Base-by-base conservation (phyloP, 92 coral and sea anemone genomes). In the Zoanthus gigantus region DNA sequence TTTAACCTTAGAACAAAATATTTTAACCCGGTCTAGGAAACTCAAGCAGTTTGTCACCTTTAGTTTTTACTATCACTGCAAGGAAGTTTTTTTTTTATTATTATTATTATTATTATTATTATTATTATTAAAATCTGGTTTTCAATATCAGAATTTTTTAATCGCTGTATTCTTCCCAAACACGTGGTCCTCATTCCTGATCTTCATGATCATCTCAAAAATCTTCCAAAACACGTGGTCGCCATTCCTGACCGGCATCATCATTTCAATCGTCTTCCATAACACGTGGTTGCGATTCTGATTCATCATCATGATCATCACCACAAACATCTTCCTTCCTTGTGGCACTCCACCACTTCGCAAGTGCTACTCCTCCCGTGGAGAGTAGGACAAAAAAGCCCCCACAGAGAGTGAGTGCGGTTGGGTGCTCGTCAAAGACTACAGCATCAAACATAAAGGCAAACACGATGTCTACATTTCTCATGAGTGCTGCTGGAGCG, bases 401-500 rank as follows among this genome's bases (percentile, higher is more conserved):
- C 9, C 98, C 98, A 50, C 88, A 81, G 45, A 94, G 76, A 31
- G 95, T 90, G 60, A 94, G 84, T 13, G 89, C 82, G 7, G 66
- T 86, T 12, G 95, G 95, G 72, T 80, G 91, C 73, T 91, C 83
- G 34, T 92, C 91, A 56, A 94, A 94, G 8, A 93, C 74, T 60
- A 78, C 93, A 42, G 79, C 92, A 66, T 94, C 98, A 72, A 94
- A 94, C 37, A 94, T 71, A 74, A 92, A 92, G 67, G 98, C 98
- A 53, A 94, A 83, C 71, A 94, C 63, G 73, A 94, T 94, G 72
- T 94, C 98, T 34, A 94, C 91, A 71, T 94, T 94, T 42, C 98
- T 90, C 98, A 94, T 94, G 63, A 94, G 95, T 9, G 98, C 98
- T 0, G 95, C 98, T 11, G 98, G 98, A 63, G 98, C 98, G 8